phyloP scores from a whole-genome alignment of 2,888 invertebrate species.

The Xestia sexstrigata region DNA sequence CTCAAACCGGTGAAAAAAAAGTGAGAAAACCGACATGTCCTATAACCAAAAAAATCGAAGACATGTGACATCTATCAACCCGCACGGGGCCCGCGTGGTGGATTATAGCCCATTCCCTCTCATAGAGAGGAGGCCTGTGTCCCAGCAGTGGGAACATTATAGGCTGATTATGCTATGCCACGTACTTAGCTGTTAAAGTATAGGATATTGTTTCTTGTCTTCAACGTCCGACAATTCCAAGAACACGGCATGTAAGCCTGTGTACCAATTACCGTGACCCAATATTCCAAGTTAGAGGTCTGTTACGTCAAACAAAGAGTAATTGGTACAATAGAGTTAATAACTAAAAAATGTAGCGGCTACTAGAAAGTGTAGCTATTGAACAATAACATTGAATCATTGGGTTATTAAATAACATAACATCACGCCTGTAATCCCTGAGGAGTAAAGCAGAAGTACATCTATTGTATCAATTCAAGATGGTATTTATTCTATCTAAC shows the following conservation, averaged over 20 bases:
- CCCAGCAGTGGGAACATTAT: too few relatives aligned
- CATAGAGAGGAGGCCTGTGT: too few relatives aligned
- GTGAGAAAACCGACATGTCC: too few relatives aligned
- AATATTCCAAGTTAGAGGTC: slow-evolving; percentile 53
- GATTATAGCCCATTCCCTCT: too few relatives aligned
- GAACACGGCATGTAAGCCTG: slow-evolving; percentile 52
- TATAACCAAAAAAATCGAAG: too few relatives aligned
- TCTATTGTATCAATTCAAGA: not conserved
- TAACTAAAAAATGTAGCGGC: slow-evolving; percentile 28
- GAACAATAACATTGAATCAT: slow-evolving; percentile 34
- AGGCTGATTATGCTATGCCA: too few relatives aligned
- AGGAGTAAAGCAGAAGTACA: too few relatives aligned
- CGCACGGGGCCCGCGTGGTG: too few relatives aligned
- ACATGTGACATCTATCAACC: too few relatives aligned
- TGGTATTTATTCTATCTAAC: too few relatives aligned
- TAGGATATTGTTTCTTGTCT: not conserved
- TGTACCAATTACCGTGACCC: slow-evolving; percentile 47
- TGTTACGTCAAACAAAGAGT: slow-evolving; percentile 36
- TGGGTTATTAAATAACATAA: not conserved
- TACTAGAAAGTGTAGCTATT: slow-evolving; percentile 12
- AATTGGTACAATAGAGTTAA: slow-evolving; percentile 44
- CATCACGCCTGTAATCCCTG: not conserved
- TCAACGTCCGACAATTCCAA: too few relatives aligned
- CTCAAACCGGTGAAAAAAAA: too few relatives aligned
- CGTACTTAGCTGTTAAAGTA: not conserved